Conservation (phyloP, 2,113 vertebrate genomes). For the Nothoprocta perdicaria region DNA sequence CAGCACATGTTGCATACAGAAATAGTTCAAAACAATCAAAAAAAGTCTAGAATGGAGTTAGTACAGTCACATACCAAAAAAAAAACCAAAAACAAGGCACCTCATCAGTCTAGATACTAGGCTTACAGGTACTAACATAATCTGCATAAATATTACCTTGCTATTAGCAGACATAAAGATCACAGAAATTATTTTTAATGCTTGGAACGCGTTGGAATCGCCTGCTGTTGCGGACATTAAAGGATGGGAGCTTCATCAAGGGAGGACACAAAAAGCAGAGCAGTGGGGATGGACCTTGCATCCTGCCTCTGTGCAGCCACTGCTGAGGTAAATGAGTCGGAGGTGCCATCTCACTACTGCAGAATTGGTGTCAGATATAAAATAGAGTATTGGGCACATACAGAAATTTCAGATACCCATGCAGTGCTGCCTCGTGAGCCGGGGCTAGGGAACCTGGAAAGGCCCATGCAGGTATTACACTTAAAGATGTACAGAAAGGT, state of each 20-base stretch:
- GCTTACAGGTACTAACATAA: background rate
- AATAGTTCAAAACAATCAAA: background rate
- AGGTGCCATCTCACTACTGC: background rate
- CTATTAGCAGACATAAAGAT: background rate
- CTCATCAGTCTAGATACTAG: background rate
- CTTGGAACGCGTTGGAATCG: background rate
- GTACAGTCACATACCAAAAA: background rate
- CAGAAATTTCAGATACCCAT: background rate
- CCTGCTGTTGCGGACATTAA: background rate
- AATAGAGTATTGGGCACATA: background rate
- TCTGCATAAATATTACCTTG: background rate
- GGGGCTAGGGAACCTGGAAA: background rate
- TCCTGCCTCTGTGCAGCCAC: background rate
- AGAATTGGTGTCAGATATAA: background rate
- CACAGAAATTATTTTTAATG: background rate
- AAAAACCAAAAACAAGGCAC: background rate
- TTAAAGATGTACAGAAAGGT: background rate
- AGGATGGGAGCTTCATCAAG: background rate
- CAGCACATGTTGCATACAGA: background rate
- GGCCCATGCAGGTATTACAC: fast-evolving
- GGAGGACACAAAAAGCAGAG: background rate
- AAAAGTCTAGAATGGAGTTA: background rate
- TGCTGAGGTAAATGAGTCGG: background rate
- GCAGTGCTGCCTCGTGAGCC: background rate
- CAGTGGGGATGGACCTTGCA: background rate